Evolutionary conservation across 2,797 vertebrate genomes (phyloP), one percentile per base, ranked within the genome.

Genomic region (Sylvia borin): DNA sequence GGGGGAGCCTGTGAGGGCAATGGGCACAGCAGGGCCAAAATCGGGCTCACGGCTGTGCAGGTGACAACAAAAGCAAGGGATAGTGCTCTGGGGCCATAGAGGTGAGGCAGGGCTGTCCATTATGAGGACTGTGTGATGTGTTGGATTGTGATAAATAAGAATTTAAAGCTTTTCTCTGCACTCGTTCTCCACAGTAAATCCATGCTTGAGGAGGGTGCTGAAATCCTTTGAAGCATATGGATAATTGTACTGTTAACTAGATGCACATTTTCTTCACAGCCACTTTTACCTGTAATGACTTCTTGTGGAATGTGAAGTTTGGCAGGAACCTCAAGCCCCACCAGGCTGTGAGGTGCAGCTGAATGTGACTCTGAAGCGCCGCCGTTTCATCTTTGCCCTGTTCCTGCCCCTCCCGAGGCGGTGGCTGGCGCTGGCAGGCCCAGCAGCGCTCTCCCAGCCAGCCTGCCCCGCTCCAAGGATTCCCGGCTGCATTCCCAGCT

Each of bases 371-470:
- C 27, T 0, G 1, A 27, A 40, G 25, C 1, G 10, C 38, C 5
- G 4, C 11, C 0, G 0, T 47, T 64, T 11, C 45, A 8, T 6
- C 48, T n/a, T 22, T 0, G 0, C 51, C 22, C 22, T 2, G 4
- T 9, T 53, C 70, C 38, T 48, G 45, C 21, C 32, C 13, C 6
- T 24, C 3, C 25, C 3, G 7, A 45, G 51, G 54, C 34, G 4
- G 12, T 2, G 50, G 48, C 65, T 11, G 16, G 40, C 4, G 1
- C 8, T 13, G 50, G n/a, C 66, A 60, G 60, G 51, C 47, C 47
- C 60, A 21, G 53, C 40, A 48, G 27, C 1, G 5, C 34, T n/a
- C 13, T 24, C 42, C 20, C 60, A 22, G 57, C 2, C 4, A 10
- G 55, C 16, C 22, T 6, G 45, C 10, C 62, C 47, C 1, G 9